phyloP scores from a whole-genome alignment of 2,113 vertebrate genomes.

The Cathartes aura region DNA sequence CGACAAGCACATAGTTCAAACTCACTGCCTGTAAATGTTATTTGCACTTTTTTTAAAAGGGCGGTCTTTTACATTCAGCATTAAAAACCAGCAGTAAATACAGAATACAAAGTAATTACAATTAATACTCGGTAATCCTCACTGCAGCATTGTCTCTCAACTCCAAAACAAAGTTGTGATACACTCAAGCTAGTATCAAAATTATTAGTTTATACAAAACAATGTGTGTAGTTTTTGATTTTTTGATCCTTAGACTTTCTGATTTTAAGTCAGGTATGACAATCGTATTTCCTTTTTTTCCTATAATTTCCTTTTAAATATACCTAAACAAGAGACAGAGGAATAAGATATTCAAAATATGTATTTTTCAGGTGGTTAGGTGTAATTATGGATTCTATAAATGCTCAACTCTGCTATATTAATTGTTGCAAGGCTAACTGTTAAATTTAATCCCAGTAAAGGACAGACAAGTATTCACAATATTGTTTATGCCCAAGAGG shows the following conservation, averaged over 20 bases:
- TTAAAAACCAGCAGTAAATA: background rate
- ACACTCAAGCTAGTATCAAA: background rate
- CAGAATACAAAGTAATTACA: background rate
- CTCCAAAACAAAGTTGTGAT: background rate
- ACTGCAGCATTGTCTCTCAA: background rate
- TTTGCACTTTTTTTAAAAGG: background rate
- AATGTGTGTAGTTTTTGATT: background rate
- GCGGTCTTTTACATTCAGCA: background rate
- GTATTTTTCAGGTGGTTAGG: background rate
- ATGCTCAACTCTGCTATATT: background rate
- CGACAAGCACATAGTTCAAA: background rate
- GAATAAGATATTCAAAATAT: background rate
- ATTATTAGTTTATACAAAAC: background rate
- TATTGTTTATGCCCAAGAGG: background rate
- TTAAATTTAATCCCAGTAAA: background rate
- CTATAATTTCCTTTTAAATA: background rate
- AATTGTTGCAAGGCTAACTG: background rate
- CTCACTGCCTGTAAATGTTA: background rate
- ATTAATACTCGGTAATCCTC: background rate
- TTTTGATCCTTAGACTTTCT: background rate
- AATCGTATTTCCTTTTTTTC: background rate
- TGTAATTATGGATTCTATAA: background rate
- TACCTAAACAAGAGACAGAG: background rate
- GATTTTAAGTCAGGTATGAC: background rate
- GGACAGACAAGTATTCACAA: background rate